Percentiles rank a stretch among this genome's conserved stretches.
Conservation (phyloP, 2,113 vertebrate genomes). For the Pica pica region DNA sequence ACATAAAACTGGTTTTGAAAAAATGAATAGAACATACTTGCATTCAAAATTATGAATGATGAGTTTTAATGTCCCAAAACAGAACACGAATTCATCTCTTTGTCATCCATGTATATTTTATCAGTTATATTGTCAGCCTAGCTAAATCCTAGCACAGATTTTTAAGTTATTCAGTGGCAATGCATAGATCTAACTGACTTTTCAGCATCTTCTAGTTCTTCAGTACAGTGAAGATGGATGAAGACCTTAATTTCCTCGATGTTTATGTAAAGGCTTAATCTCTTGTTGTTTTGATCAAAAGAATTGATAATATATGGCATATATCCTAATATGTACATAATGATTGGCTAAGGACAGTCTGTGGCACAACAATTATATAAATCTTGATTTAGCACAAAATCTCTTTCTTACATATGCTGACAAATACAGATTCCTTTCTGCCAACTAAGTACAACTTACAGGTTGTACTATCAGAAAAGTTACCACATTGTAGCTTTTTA, state of each 20-base stretch:
- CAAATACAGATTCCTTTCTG: neutral
- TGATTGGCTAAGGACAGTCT: neutral
- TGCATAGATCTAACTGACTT: neutral
- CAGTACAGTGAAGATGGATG: neutral
- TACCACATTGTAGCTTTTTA: neutral
- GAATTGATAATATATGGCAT: neutral
- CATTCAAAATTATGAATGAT: neutral
- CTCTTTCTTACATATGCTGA: neutral
- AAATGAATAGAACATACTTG: neutral
- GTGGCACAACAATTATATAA: neutral
- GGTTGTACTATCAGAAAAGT: neutral
- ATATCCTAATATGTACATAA: neutral
- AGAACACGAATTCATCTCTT: neutral
- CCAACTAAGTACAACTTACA: neutral
- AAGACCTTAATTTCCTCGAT: neutral
- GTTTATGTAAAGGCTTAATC: neutral
- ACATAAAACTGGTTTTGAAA: neutral
- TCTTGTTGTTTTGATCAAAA: neutral
- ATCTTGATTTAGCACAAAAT: neutral
- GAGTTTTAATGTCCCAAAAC: neutral
- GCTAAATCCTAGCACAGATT: neutral
- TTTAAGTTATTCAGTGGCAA: neutral
- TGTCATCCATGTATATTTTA: neutral
- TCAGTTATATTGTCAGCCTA: neutral
- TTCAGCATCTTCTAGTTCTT: neutral